Base-by-base conservation (phyloP, 1,140 invertebrate genomes). In the Macrostomum lignano region DNA sequence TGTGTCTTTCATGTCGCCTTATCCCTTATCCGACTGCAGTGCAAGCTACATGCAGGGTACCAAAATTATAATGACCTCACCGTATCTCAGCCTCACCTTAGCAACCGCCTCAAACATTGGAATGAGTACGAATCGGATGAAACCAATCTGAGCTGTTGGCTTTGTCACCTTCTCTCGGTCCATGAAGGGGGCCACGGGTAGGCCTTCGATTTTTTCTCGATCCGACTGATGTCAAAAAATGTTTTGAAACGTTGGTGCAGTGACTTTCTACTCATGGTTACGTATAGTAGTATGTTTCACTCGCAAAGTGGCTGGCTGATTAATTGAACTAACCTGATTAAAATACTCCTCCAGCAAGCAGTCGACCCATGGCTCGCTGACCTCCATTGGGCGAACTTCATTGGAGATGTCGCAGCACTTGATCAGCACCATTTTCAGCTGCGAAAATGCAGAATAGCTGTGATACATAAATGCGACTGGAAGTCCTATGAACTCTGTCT, bases 361-460 rank as follows among this genome's bases (percentile, higher is more conserved):
- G 34, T 60, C 56, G 1, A 60, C 49, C 56, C 56, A 60, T 0
- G 55, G 55, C 20, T 57, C 53, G 1, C 54, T 58, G 0, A 58
- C 53, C 31, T 55, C 51, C 44, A 56, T 50, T 3, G 58, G 58
- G 2, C 58, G 44, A 3, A 56, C 55, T 38, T 60, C 58, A 31
- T 60, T 60, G 3, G 56, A 60, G 10, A 60, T 60, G 42, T 60
- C 58, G 40, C 56, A 58, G 29, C 49, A 50, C 37, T 60, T 60
- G 30, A 60, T 58, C 11, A 60, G 40, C 17, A 59, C 52, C 46
- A 58, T 58, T 37, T 57, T 58, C 17, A 59, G 31, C 52, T 56
- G 39, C 11, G 47, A 11, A 11, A 4, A 22, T 11, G 10, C 9
- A 10, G 23, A 21, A n/a, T n/a, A n/a, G n/a, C n/a, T n/a, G n/a